phyloP scores from a whole-genome alignment of 2,797 vertebrate species.

The Mormyrus hasselquistii region DNA sequence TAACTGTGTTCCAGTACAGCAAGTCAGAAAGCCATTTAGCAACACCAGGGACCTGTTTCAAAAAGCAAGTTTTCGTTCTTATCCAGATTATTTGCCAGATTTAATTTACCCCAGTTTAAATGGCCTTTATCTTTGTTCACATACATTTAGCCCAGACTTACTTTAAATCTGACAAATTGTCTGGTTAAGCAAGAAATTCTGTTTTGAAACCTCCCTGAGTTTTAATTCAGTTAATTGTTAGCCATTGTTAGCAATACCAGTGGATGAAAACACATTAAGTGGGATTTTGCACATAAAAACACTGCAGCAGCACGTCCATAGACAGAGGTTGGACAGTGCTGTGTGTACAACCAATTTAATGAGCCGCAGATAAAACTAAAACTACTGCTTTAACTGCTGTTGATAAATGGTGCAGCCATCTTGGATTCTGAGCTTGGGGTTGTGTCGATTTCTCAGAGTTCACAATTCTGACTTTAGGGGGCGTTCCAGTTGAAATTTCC shows the following conservation, averaged over 20 bases:
- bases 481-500: background rate
- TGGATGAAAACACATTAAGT: no score
- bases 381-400: no score
- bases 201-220: background rate
- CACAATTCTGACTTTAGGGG: background rate
- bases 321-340: background rate
- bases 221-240: background rate
- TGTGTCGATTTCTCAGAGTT: background rate
- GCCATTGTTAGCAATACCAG: background rate
- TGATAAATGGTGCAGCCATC: no score
- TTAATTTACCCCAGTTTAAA: background rate
- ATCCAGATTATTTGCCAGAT: background rate
- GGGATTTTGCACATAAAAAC: background rate
- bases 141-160: background rate
- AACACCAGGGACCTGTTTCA: background rate
- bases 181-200: background rate
- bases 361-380: no score
- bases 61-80: background rate
- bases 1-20: background rate
- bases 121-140: background rate
- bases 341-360: background rate
- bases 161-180: background rate
- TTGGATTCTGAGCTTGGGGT: no score
- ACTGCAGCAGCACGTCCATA: background rate
- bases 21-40: background rate